Conservation (phyloP, 2,888 invertebrate genomes). For the Biston stratarius region DNA sequence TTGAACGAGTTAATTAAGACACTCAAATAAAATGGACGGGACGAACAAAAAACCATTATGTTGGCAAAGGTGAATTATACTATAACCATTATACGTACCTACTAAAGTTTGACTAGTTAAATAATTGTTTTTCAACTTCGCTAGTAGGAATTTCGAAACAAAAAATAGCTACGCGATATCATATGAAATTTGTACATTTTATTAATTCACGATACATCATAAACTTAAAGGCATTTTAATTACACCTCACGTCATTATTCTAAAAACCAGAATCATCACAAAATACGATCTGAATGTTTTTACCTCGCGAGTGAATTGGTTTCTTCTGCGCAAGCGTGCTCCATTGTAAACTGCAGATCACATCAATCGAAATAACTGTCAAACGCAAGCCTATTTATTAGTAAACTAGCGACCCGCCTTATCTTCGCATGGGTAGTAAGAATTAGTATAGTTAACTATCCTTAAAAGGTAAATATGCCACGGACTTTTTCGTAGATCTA, state of each 20-base stretch:
- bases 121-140: slow-evolving; percentile 10
- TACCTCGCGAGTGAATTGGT: no score
- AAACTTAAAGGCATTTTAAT: slow-evolving; percentile 7
- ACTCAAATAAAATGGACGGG: neutral
- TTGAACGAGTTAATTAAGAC: slow-evolving; percentile 8
- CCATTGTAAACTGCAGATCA: no score
- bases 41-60: slow-evolving; percentile 8
- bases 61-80: slow-evolving; percentile 20
- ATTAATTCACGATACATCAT: slow-evolving; percentile 2
- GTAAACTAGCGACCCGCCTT: no score
- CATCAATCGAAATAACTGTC: no score
- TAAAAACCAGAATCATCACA: neutral
- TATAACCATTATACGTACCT: slow-evolving; percentile 7
- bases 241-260: neutral
- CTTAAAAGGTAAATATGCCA: no score
- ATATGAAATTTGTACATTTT: neutral
- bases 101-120: slow-evolving; percentile 10
- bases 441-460: no score
- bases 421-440: no score
- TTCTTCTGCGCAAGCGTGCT: no score
- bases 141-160: slow-evolving; percentile 11
- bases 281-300: neutral
- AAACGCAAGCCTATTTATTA: no score
- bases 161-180: slow-evolving; percentile 8
- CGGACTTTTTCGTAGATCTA: no score